These are phyloP conservation scores for Brachionus rotundiformis DNA, from an alignment of 1,140 invertebrate species.

Conservation along the genomic window DNA sequence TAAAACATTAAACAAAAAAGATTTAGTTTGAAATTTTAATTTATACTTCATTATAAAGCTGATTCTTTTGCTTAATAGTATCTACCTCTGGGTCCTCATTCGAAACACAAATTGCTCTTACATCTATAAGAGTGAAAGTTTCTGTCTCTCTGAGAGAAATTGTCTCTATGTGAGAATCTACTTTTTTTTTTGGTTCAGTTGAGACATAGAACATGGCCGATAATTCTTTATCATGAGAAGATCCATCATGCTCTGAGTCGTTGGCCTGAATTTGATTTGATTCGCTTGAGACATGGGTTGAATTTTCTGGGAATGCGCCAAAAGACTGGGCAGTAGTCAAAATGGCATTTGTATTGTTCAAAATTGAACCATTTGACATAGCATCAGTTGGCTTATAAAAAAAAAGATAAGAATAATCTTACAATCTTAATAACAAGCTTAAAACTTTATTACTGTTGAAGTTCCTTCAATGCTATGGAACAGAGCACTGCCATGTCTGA, in stretches of 20 bases:
- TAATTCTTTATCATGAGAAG: conserved; percentile 15
- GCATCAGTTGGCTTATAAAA: conserved; percentile 37
- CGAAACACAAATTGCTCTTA: conserved; percentile 59
- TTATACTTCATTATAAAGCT: conserved; percentile 60
- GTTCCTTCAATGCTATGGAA: conserved; percentile 51
- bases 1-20: too few relatives aligned
- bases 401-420: too few relatives aligned
- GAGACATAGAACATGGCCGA: conserved; percentile 9
- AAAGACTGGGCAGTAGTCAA: conserved; percentile 41
- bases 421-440: too few relatives aligned
- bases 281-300: conserved; percentile 47
- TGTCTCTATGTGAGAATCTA: conserved; percentile 55
- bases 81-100: conserved; percentile 58
- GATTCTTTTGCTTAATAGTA: conserved; percentile 56
- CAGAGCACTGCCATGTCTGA: conserved; percentile 45
- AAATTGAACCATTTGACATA: conserved; percentile 37
- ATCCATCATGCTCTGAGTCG: conserved; percentile 11
- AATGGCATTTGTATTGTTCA: conserved; percentile 48
- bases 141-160: conserved; percentile 61
- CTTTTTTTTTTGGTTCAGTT: background rate
- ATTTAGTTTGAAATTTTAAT: too few relatives aligned
- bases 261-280: conserved; percentile 12
- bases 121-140: conserved; percentile 61
- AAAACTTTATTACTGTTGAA: conserved; percentile 24
- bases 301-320: conserved; percentile 34